These are phyloP conservation scores for Panthera tigris DNA, from an alignment of 2,113 vertebrate species.

Conservation along the genomic window DNA sequence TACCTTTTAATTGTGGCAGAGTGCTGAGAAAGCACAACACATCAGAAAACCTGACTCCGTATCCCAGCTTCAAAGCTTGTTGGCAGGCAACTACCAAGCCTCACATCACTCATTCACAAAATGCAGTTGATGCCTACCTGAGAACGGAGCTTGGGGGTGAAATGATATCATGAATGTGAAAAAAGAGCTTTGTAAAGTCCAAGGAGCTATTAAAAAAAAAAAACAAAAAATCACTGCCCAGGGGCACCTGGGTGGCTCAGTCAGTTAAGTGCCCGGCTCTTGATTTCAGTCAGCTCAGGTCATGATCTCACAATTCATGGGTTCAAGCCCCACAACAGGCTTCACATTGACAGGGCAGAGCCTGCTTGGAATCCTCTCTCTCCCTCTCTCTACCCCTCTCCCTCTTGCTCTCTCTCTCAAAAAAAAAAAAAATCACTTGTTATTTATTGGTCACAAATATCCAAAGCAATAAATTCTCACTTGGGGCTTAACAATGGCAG, in stretches of 20 bases:
- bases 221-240: neutral
- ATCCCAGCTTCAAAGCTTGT: neutral
- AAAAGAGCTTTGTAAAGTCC: neutral
- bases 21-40: neutral
- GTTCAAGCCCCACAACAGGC: too few relatives aligned
- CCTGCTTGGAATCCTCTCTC: too few relatives aligned
- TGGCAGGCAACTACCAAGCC: neutral
- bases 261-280: too few relatives aligned
- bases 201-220: neutral
- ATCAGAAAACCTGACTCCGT: neutral
- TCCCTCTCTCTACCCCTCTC: too few relatives aligned
- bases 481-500: neutral
- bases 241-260: too few relatives aligned
- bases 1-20: neutral
- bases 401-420: too few relatives aligned
- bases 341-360: too few relatives aligned
- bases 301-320: too few relatives aligned
- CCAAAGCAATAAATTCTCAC: neutral
- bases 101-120: neutral
- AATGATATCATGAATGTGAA: neutral
- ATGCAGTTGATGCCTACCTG: neutral
- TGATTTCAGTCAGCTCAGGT: too few relatives aligned
- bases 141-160: neutral
- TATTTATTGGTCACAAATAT: neutral
- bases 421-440: neutral